Evolutionary conservation across 2,113 vertebrate genomes (phyloP), one percentile per base, ranked within the genome.

Genomic region (Potamarius usumacintae): DNA sequence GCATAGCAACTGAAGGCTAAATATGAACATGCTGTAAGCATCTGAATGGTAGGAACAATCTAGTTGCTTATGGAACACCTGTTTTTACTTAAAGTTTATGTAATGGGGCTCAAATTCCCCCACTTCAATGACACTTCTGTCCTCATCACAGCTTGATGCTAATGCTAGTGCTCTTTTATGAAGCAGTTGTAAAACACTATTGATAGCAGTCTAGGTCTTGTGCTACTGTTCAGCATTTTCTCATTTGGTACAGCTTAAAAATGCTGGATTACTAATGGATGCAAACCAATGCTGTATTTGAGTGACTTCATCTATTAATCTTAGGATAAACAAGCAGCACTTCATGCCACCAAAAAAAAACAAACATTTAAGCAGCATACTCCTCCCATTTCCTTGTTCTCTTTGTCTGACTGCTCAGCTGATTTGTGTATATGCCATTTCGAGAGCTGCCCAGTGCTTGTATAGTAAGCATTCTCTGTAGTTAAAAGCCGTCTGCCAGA

Each of bases 401-500:
- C 17, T 14, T 17, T 53, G 48, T 17, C 4, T 71, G 48, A 11
- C 4, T 71, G 11, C 50, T 27, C n/a, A 79, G 53, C 42, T 71
- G 60, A 48, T 77, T 77, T 78, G 17, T 77, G 84, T 52, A 2
- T 55, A n/a, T 50, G 62, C 86, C 58, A 30, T 74, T 80, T 2
- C 34, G 17, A 63, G 85, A 87, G 81, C 30, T 53, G 58, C 62
- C 86, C 72, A 25, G 30, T 18, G 22, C 79, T 15, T 76, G 57
- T 55, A 74, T 53, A 15, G 87, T 84, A 81, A 85, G 85, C 82
- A 65, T 86, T 88, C 50, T 63, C 48, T 67, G 27, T 58, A 30
- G 72, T 87, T 87, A 90, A 87, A 60, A 85, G 80, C 55, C 22
- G 57, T 74, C 72, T 88, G 84, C 52, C n/a, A 42, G 71, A 72